A percentile compares a stretch with the other conserved stretches of the same genome.
These are phyloP conservation scores for Uropetala carovei DNA, from an alignment of 2,888 invertebrate species.

Conservation along the genomic window DNA sequence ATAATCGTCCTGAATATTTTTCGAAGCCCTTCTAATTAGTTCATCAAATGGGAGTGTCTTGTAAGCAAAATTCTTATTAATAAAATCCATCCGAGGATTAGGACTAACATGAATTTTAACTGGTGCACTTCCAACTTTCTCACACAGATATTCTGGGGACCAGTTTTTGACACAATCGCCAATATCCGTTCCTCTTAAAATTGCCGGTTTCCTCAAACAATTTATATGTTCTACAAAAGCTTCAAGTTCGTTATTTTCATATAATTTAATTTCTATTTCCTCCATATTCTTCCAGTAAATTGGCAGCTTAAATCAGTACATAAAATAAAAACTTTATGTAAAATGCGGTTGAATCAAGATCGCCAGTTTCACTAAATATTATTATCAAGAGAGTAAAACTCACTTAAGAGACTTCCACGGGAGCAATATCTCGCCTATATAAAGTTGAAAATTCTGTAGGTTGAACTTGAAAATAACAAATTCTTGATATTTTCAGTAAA, in stretches of 20 bases:
- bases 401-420: too few relatives aligned
- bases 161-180: constrained; percentile 75
- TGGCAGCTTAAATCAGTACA: neutral
- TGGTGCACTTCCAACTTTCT: constrained; percentile 72
- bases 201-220: constrained; percentile 72
- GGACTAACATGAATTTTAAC: constrained; percentile 77
- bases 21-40: constrained; percentile 73
- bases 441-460: too few relatives aligned
- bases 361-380: too few relatives aligned
- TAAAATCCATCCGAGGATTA: constrained; percentile 75
- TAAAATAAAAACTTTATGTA: neutral
- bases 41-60: constrained; percentile 75
- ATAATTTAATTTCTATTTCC: neutral
- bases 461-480: too few relatives aligned
- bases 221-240: constrained; percentile 36
- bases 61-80: constrained; percentile 77
- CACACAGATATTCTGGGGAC: constrained; percentile 75
- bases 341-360: neutral
- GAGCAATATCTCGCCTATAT: too few relatives aligned
- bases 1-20: constrained; percentile 71
- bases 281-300: neutral
- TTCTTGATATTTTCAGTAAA: too few relatives aligned
- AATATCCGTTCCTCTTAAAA: constrained; percentile 74
- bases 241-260: neutral
- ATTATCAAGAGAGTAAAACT: too few relatives aligned